A percentile compares a stretch with the other conserved stretches of the same genome.
Conservation (phyloP, 2,113 vertebrate genomes). For the Catharus bicknelli region DNA sequence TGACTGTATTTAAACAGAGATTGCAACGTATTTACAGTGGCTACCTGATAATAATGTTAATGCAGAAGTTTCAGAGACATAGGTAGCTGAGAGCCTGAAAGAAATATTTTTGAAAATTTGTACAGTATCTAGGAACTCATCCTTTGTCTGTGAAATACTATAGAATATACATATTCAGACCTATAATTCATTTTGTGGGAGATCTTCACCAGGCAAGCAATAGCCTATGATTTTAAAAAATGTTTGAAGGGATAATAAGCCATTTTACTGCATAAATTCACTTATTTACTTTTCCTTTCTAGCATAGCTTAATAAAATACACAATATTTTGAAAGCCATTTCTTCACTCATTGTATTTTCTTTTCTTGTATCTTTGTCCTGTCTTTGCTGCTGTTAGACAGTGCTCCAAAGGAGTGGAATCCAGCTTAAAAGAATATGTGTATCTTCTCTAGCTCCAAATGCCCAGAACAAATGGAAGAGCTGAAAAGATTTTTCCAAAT, state of each 20-base stretch:
- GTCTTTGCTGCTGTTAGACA: neutral
- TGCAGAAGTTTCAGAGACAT: neutral
- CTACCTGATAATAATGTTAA: neutral
- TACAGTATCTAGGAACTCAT: neutral
- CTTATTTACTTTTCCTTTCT: neutral
- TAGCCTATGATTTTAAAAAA: neutral
- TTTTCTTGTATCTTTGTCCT: neutral
- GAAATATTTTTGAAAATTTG: neutral
- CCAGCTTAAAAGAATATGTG: neutral
- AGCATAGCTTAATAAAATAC: neutral
- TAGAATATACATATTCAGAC: neutral
- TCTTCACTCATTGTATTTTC: neutral
- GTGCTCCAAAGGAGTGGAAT: neutral
- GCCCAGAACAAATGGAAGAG: neutral
- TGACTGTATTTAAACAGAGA: neutral
- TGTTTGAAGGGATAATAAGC: neutral
- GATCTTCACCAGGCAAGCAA: neutral
- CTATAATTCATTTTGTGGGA: neutral
- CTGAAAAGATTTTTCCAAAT: neutral
- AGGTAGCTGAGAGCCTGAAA: neutral
- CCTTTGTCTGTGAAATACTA: neutral
- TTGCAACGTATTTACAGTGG: neutral
- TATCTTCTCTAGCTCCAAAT: neutral
- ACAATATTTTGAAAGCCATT: neutral
- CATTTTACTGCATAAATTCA: neutral